Conservation (phyloP, 1,140 invertebrate genomes). For the Hirudo medicinalis region DNA sequence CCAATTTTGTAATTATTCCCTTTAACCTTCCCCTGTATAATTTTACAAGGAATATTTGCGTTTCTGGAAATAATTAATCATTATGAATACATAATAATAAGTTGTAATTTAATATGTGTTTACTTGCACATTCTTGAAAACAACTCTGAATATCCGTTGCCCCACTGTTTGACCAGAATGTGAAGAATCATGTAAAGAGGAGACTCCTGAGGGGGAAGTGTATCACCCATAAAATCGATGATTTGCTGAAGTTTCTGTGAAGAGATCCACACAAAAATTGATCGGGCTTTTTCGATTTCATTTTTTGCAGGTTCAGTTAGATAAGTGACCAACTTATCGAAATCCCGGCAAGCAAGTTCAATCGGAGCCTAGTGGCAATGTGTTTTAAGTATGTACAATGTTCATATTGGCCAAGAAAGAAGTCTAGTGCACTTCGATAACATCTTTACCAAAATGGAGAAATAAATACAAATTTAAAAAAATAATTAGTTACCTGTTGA, state of each 20-base stretch:
- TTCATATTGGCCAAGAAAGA: background rate
- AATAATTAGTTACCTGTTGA: slow-evolving; percentile 8
- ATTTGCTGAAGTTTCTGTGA: slow-evolving; percentile 15
- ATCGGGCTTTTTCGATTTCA: slow-evolving; percentile 18
- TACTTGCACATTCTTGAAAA: slow-evolving; percentile 21
- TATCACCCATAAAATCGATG: slow-evolving; percentile 7
- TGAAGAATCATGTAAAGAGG: slow-evolving; percentile 17
- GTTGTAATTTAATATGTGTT: background rate
- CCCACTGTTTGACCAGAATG: slow-evolving; percentile 12
- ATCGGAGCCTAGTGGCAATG: slow-evolving; percentile 14
- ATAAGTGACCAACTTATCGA: slow-evolving; percentile 15
- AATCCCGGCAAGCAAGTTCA: slow-evolving; percentile 12
- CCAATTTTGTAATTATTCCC: slow-evolving; percentile 20
- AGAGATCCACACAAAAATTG: slow-evolving; percentile 19
- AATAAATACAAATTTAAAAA: background rate
- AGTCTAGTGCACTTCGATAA: background rate
- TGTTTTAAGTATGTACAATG: background rate
- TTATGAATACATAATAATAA: background rate
- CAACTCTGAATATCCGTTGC: slow-evolving; percentile 18
- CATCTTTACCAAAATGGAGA: background rate
- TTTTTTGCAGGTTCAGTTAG: slow-evolving; percentile 12
- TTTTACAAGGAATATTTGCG: slow-evolving; percentile 20
- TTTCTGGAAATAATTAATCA: background rate
- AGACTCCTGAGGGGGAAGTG: background rate
- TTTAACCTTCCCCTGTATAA: slow-evolving; percentile 22